Conservation (phyloP, 2,113 vertebrate genomes). For the Cynoglossus semilaevis region DNA sequence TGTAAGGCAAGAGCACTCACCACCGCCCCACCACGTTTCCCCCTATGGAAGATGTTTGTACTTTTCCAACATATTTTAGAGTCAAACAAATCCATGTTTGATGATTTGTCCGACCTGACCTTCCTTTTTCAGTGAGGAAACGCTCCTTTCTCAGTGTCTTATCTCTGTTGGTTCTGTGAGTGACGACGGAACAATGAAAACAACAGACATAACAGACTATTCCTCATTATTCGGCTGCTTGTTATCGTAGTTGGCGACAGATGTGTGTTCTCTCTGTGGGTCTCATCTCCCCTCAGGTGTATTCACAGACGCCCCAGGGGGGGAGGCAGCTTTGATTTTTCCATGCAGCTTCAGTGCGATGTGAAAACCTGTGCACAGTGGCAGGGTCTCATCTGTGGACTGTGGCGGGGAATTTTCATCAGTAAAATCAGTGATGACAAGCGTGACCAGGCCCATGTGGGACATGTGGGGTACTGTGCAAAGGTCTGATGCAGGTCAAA, state of each 20-base stretch:
- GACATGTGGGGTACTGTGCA: neutral
- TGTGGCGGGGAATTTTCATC: slow-evolving; percentile 29
- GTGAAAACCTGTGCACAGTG: slow-evolving; percentile 44
- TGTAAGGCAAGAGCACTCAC: too few relatives aligned
- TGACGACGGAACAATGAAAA: slow-evolving; percentile 37
- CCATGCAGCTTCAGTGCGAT: slow-evolving; percentile 47
- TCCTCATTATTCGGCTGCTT: neutral
- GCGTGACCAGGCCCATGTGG: neutral
- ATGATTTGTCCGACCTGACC: too few relatives aligned
- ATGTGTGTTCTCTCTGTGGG: neutral
- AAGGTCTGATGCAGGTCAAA: too few relatives aligned
- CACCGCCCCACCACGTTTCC: too few relatives aligned
- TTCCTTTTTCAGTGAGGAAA: neutral
- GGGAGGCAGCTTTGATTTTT: slow-evolving; percentile 12
- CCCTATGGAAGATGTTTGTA: too few relatives aligned
- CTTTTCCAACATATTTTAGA: too few relatives aligned
- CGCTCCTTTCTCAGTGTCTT: too few relatives aligned
- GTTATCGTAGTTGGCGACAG: neutral
- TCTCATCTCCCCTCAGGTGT: neutral
- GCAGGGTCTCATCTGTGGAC: neutral
- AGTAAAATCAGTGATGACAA: neutral
- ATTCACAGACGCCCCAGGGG: neutral
- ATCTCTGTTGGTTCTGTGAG: too few relatives aligned
- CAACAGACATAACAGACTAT: slow-evolving; percentile 54
- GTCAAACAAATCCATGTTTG: too few relatives aligned